Evolutionary conservation across 2,113 vertebrate species (phyloP).

Genomic region (Panthera leo): DNA sequence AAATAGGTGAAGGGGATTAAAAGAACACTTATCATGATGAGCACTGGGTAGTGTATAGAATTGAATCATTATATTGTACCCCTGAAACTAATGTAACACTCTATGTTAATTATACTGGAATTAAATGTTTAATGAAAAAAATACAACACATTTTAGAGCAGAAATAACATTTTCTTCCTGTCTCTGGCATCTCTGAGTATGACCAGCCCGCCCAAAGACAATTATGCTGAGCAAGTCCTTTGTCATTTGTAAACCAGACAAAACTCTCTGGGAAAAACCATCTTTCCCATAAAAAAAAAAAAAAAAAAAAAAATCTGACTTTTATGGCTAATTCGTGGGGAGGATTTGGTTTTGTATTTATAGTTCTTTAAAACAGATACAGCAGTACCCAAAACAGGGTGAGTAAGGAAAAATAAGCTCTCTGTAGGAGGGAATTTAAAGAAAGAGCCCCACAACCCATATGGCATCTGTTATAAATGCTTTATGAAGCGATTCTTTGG

Average conservation of each 20-base stretch:
- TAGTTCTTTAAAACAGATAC: slow-evolving; percentile 19
- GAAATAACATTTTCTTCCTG: neutral
- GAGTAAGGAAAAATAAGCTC: slow-evolving; percentile 17
- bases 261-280: slow-evolving; percentile 3
- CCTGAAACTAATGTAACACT: neutral
- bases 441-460: neutral
- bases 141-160: neutral
- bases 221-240: neutral
- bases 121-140: neutral
- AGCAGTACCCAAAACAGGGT: neutral
- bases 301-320: neutral
- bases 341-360: slow-evolving; percentile 40
- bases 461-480: neutral
- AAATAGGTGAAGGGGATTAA: neutral
- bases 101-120: neutral
- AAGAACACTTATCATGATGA: neutral
- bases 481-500: neutral
- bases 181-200: neutral
- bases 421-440: neutral
- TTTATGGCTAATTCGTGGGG: neutral
- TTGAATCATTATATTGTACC: neutral
- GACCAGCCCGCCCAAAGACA: neutral
- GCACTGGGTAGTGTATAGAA: neutral
- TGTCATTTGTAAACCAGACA: slow-evolving; percentile 31
- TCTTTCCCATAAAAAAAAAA: neutral